These are phyloP conservation scores for Anoplolepis gracilipes DNA, from an alignment of 1,140 invertebrate species.

Conservation along the genomic window DNA sequence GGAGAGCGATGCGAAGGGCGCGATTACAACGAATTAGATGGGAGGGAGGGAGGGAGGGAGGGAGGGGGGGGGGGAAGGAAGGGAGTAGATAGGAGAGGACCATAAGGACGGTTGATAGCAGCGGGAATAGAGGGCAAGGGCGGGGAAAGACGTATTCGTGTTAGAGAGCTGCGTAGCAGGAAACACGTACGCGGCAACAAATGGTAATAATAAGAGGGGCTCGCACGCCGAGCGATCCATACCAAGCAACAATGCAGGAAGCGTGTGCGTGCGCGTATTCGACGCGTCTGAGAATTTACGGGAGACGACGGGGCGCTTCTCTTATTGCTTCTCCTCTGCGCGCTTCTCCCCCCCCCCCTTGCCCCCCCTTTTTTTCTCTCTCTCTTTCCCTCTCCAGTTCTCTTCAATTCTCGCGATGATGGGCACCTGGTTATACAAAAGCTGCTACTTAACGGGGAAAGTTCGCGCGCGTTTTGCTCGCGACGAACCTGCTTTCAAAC, in stretches of 20 bases:
- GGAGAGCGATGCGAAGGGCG: slow-evolving; percentile 52
- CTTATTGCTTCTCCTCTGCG: neutral
- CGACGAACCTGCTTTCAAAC: slow-evolving; percentile 21
- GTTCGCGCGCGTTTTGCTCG: slow-evolving; percentile 11
- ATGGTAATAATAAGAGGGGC: slow-evolving; percentile 79
- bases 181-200: slow-evolving; percentile 78
- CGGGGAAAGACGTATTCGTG: slow-evolving; percentile 52
- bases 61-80: neutral
- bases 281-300: slow-evolving; percentile 53
- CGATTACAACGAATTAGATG: neutral
- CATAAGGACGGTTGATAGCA: slow-evolving; percentile 31
- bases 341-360: slow-evolving; percentile 6
- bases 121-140: slow-evolving; percentile 17
- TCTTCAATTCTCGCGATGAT: slow-evolving; percentile 17
- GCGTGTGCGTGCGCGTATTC: slow-evolving; percentile 67
- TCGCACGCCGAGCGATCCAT: slow-evolving; percentile 72
- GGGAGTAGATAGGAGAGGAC: slow-evolving; percentile 15
- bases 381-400: neutral
- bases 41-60: neutral
- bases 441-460: slow-evolving; percentile 51
- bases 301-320: slow-evolving; percentile 2
- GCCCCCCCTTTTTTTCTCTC: neutral
- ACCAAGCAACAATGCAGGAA: slow-evolving; percentile 73
- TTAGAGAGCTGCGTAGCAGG: slow-evolving; percentile 74
- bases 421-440: slow-evolving; percentile 23